phyloP scores from a whole-genome alignment of 1,140 invertebrate species.

The Leucophenga varia region DNA sequence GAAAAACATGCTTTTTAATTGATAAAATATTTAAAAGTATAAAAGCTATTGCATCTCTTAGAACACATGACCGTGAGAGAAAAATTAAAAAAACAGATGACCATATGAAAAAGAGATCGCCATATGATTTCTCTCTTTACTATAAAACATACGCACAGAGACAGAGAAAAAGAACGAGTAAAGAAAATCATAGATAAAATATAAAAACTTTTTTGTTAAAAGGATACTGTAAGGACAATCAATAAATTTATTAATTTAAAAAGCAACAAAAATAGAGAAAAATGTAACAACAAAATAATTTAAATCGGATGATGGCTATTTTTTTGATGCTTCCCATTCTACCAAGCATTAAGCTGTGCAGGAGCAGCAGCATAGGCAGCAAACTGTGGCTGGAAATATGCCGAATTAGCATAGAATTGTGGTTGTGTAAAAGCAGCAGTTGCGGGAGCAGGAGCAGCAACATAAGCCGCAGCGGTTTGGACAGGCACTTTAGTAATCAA shows the following conservation, averaged over 20 bases:
- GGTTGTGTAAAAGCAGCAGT: constrained; percentile 15
- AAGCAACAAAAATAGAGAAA: not conserved
- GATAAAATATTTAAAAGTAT: too few species aligned
- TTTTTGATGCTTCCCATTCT: too few species aligned
- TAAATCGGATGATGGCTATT: not conserved
- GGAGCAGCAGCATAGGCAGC: constrained; percentile 7
- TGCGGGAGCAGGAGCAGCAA: constrained; percentile 1
- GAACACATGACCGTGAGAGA: too few species aligned
- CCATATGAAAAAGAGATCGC: too few species aligned
- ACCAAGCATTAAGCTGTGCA: constrained; percentile 16
- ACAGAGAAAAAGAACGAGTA: too few species aligned
- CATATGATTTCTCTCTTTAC: too few species aligned
- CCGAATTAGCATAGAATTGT: constrained; percentile 21
- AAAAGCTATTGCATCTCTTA: too few species aligned
- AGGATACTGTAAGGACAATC: not conserved
- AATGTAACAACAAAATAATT: not conserved
- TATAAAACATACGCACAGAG: too few species aligned
- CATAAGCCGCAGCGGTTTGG: constrained; percentile 18
- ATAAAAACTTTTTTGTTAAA: not conserved
- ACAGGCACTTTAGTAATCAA: too few species aligned
- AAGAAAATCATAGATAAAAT: constrained; percentile 4
- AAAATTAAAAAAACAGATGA: too few species aligned
- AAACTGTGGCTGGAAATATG: constrained; percentile 5
- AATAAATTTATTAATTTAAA: constrained; percentile 3
- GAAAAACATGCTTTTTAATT: too few species aligned